A percentile compares a stretch with the other conserved stretches of the same genome.
These are phyloP conservation scores for Zapus hudsonius DNA, from an alignment of 2,113 vertebrate genomes.

Conservation along the genomic window DNA sequence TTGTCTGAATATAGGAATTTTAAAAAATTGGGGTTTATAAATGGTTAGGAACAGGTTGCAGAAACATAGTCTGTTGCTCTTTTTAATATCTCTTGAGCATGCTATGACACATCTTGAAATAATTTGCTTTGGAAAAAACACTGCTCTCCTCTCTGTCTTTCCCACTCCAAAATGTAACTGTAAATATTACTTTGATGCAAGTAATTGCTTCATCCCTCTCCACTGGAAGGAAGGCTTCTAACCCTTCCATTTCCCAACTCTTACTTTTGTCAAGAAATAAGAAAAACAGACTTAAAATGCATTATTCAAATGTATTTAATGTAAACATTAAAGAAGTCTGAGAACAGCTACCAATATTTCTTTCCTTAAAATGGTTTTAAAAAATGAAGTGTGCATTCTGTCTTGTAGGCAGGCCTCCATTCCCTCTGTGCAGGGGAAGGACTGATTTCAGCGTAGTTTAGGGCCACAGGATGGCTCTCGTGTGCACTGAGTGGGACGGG, in stretches of 20 bases:
- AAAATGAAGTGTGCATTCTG: constrained; percentile 30
- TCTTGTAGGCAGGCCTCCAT: neutral
- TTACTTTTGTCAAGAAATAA: constrained; percentile 66
- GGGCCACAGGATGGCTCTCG: rapidly evolving
- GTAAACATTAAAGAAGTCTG: constrained; percentile 66
- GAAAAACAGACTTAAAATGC: constrained; percentile 57
- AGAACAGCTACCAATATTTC: constrained; percentile 49
- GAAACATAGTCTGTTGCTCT: constrained; percentile 71
- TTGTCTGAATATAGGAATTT: constrained; percentile 58
- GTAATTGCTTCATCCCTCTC: constrained; percentile 61
- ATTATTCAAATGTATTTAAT: constrained; percentile 74
- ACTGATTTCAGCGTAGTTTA: neutral
- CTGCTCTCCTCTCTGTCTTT: neutral
- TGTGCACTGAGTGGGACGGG: neutral
- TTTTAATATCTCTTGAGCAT: constrained; percentile 75
- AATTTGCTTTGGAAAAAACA: constrained; percentile 60
- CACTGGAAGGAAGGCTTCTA: constrained; percentile 52
- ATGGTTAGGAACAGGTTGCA: constrained; percentile 70
- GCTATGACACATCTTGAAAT: constrained; percentile 76
- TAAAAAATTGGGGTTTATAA: constrained; percentile 68
- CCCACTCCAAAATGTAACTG: constrained; percentile 47
- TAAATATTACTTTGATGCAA: constrained; percentile 74
- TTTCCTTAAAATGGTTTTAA: constrained; percentile 46
- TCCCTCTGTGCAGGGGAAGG: neutral
- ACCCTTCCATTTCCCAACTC: constrained; percentile 51